Conservation (phyloP, 2,797 vertebrate genomes). For the Liasis olivaceus region DNA sequence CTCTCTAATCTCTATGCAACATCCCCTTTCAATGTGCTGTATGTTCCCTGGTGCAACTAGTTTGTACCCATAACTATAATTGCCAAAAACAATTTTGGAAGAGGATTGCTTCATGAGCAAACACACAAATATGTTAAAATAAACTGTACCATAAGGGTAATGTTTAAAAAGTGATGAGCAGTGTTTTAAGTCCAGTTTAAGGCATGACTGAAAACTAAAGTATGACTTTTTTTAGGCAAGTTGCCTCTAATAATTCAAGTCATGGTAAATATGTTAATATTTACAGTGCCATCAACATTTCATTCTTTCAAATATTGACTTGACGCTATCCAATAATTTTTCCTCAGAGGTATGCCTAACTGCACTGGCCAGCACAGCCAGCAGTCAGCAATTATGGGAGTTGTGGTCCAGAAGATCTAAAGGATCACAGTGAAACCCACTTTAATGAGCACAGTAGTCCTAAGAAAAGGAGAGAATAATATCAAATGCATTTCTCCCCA, state of each 20-base stretch:
- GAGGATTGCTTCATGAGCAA: not conserved
- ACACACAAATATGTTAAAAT: not conserved
- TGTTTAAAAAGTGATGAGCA: not conserved
- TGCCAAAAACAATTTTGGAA: constrained; percentile 4
- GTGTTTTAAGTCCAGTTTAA: not conserved
- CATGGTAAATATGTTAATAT: not conserved
- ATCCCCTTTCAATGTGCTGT: not conserved
- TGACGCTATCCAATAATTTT: not conserved
- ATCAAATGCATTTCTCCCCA: not conserved
- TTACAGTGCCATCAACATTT: not conserved
- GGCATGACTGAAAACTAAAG: not conserved
- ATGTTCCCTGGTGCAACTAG: not conserved
- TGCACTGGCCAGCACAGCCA: not conserved
- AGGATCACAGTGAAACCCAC: not conserved
- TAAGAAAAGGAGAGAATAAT: not conserved
- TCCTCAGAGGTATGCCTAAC: not conserved
- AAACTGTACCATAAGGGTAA: not conserved
- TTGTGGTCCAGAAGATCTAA: not conserved
- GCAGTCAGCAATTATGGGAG: not conserved
- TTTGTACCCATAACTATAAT: not conserved
- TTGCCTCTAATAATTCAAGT: not conserved
- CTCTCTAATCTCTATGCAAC: not conserved
- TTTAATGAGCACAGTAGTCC: not conserved
- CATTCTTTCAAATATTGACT: not conserved
- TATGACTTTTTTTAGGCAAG: not conserved